Evolutionary conservation across 2,888 invertebrate species (phyloP), one percentile per base, ranked within the genome.

Genomic region (Sympetrum striolatum): DNA sequence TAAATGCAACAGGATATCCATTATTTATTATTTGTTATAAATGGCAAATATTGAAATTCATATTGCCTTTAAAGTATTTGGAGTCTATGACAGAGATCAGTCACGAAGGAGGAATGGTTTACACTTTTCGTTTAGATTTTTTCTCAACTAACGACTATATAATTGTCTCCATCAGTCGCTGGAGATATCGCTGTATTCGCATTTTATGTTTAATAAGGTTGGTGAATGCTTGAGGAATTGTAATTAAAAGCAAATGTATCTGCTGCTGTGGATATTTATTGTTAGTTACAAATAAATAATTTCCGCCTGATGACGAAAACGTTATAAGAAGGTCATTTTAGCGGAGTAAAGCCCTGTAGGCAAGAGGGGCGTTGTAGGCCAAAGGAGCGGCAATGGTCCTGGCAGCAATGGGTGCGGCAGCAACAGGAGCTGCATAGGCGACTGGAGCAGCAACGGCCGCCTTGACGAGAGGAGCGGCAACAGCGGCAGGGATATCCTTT

Each of bases 371-470:
- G 90, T 73, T 8, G 86, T 80, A 80, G 5, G 92, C 92, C 12
- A 92, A 90, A 6, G 92, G 73, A 31, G 60, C 37, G 8, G 86
- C 48, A 39, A 39, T 39, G 25, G 90, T 90, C 12, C 73, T 91
- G 91, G 91, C 91, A 15, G 35, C 79, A 60, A 91, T 91, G 44
- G 80, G 91, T 39, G 91, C 91, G 80, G 91, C 44, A 10, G 44
- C 44, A 92, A 58, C 81, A 18, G 25, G 81, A 31, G 81, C 81
- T 39, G 90, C 90, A 60, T 81, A 64, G n/a, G 64, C 91, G 5
- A 82, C 53, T n/a, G 91, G 91, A 73, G 91, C 90, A 81, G 86
- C 90, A 80, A 48, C 93, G 58, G 94, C 93, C 64, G 94, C 93
- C 90, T 92, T 92, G 44, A 80, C 91, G 79, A 90, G 86, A 64